Evolutionary conservation across 2,888 invertebrate species (phyloP).

Genomic region (Xestia rhomboidea): DNA sequence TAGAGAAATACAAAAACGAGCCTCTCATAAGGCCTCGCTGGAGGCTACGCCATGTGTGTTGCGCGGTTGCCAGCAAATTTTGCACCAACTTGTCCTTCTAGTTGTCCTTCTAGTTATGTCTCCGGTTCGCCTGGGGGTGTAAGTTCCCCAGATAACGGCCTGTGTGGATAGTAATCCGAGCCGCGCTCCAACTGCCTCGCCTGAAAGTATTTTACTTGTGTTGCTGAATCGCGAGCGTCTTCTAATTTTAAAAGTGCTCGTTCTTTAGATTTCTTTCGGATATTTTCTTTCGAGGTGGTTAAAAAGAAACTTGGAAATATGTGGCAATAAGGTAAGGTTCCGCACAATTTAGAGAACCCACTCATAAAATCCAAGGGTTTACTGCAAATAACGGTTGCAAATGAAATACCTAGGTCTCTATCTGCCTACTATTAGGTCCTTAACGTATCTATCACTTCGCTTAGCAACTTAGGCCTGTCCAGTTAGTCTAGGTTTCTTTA

Average conservation of each 20-base stretch:
- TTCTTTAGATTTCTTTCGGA: slow-evolving; percentile 23
- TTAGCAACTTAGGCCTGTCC: not conserved
- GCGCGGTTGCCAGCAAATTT: not conserved
- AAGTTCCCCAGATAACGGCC: slow-evolving; percentile 64
- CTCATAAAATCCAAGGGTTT: not conserved
- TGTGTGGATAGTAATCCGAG: slow-evolving; percentile 63
- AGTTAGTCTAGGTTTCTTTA: not conserved
- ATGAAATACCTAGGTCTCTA: not conserved
- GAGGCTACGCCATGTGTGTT: not conserved
- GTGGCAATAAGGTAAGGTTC: not conserved
- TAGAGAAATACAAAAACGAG: not conserved
- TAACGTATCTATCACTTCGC: not conserved
- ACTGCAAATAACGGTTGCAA: not conserved
- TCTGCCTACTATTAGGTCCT: not conserved
- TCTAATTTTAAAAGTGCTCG: slow-evolving; percentile 55
- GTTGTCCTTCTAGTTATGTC: rapidly evolving
- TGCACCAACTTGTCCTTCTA: slow-evolving; percentile 35
- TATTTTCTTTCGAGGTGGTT: slow-evolving; percentile 8
- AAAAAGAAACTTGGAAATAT: not conserved
- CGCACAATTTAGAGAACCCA: not conserved
- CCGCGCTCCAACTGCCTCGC: slow-evolving; percentile 43
- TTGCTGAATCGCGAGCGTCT: slow-evolving; percentile 34
- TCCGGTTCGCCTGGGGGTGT: slow-evolving; percentile 43
- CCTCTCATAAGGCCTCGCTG: not conserved
- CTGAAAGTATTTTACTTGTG: slow-evolving; percentile 51